Percentiles rank a stretch among this genome's conserved stretches.
Conservation (phyloP, 2,888 invertebrate genomes). For the Drosophila pseudotalamancana region DNA sequence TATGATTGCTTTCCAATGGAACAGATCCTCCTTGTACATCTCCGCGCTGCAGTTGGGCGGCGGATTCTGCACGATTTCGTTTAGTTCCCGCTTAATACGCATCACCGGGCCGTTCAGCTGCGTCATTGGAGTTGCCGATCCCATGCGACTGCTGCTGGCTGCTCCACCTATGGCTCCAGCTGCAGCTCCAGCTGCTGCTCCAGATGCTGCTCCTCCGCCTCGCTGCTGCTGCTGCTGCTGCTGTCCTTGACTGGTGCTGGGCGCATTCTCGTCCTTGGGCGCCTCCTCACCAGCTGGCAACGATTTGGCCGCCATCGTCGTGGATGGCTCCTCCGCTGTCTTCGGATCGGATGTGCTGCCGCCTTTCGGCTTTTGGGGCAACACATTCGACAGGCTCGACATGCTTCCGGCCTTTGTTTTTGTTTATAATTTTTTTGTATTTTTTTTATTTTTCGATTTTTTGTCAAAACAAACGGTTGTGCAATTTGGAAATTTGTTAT, state of each 20-base stretch:
- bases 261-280: constrained; percentile 27
- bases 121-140: neutral
- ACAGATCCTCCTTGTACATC: constrained; percentile 44
- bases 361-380: neutral
- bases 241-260: constrained; percentile 40
- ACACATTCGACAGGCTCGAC: constrained; percentile 23
- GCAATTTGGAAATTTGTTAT: constrained; percentile 22
- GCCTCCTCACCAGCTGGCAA: neutral
- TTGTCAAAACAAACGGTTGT: constrained; percentile 3
- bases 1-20: constrained; percentile 54
- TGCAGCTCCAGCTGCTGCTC: neutral
- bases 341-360: neutral
- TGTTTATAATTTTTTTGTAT: too few species aligned
- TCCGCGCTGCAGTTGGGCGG: constrained; percentile 69
- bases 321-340: neutral
- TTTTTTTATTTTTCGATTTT: too few species aligned
- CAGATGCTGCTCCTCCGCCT: neutral
- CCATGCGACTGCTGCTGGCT: neutral
- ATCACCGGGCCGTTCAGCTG: constrained; percentile 25
- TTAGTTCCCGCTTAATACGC: constrained; percentile 50
- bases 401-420: constrained; percentile 6
- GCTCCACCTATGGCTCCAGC: neutral
- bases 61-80: constrained; percentile 54
- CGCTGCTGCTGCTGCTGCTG: neutral
- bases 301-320: neutral